Percentiles rank a stretch among this genome's conserved stretches.
These are phyloP conservation scores for Xestia ashworthii DNA, from an alignment of 2,888 invertebrate genomes.

Conservation along the genomic window DNA sequence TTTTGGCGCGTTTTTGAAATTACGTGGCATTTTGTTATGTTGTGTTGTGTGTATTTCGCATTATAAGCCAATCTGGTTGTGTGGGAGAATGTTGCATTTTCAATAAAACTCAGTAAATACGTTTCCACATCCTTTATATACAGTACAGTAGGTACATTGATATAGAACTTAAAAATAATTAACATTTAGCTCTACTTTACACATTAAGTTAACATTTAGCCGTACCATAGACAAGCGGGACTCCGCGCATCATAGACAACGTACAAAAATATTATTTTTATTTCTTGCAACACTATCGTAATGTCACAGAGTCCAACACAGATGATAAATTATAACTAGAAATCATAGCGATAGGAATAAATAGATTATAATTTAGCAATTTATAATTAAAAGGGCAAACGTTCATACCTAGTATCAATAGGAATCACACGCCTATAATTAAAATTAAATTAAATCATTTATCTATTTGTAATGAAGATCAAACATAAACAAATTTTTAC, in stretches of 20 bases:
- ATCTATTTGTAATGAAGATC: constrained; percentile 52
- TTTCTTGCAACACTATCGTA: constrained; percentile 61
- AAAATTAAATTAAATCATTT: constrained; percentile 45
- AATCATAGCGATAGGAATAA: constrained; percentile 61
- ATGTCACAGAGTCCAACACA: constrained; percentile 58
- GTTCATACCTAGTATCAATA: constrained; percentile 42
- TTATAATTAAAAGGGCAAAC: constrained; percentile 39
- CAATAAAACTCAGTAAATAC: constrained; percentile 64
- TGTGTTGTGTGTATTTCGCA: not conserved
- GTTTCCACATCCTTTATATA: constrained; percentile 87
- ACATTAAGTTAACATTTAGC: constrained; percentile 80
- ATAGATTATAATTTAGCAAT: constrained; percentile 61
- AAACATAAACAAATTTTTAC: constrained; percentile 50
- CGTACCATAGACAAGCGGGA: constrained; percentile 59
- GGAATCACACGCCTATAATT: constrained; percentile 55
- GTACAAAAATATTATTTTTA: constrained; percentile 65
- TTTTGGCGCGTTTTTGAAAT: not conserved
- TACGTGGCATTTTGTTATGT: not conserved
- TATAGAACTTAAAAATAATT: constrained; percentile 87
- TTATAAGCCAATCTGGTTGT: not conserved
- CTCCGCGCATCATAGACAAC: constrained; percentile 63
- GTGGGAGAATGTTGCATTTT: not conserved
- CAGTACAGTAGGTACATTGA: constrained; percentile 79
- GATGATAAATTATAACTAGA: constrained; percentile 58
- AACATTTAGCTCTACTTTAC: constrained; percentile 85